Base-by-base conservation (phyloP, 2,888 invertebrate species). In the Caenorhabditis macrosperma region DNA sequence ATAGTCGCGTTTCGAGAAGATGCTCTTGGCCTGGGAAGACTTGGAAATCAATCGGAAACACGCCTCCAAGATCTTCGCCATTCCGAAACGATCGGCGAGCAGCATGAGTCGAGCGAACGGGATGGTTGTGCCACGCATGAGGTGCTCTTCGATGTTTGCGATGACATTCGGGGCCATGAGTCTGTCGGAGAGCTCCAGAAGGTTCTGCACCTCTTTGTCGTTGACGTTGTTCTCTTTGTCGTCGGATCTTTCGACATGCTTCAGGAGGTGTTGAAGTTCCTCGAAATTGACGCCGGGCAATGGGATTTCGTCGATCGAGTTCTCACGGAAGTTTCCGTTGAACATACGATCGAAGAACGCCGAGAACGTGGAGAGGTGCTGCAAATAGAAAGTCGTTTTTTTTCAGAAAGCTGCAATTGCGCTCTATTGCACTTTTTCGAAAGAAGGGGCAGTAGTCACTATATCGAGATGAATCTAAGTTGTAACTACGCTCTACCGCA, bases 241-340 rank as follows among this genome's bases (percentile, higher is more conserved):
- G n/a, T n/a, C n/a, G n/a, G n/a, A n/a, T n/a, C n/a, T n/a, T n/a
- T n/a, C n/a, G n/a, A n/a, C n/a, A n/a, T n/a, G n/a, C 3, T 5
- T 9, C 24, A 64, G 9, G 0, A 64, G 2, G 1, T 20, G n/a
- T n/a, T 17, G 24, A 41, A 64, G 52, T 1, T 64, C 64, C 5
- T 52, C 26, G 28, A 1, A 52, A 7, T 64, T 50, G 10, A 64
- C 64, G 38, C 41, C 52, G 7, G 38, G 12, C 26, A 64, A 52
- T 10, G 24, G 38, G 26, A 64, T 38, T 26, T 52, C 64, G 4
- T 33, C 22, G 22, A 50, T 63, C 33, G 50, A 48, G 22, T 63
- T 50, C 33, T 50, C 50, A 15, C 50, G 48, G 61, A 63, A 63
- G 7, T 48, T 15, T 22, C 48, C 20, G 6, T 46, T 22, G 50